Conservation (phyloP, 2,113 vertebrate genomes). For the Equus przewalskii region DNA sequence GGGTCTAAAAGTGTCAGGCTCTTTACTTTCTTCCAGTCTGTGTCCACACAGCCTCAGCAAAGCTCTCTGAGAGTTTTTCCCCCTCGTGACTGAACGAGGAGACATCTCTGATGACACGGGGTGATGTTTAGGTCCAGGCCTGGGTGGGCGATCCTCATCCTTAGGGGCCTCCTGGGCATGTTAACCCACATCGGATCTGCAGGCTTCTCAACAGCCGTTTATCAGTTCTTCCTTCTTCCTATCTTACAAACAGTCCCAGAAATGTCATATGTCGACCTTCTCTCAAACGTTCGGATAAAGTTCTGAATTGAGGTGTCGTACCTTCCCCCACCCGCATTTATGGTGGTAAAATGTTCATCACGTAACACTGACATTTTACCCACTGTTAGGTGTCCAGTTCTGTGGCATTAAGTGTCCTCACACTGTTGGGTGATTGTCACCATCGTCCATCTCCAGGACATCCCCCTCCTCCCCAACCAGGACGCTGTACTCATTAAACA, state of each 20-base stretch:
- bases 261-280: neutral
- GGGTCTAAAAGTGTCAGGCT: neutral
- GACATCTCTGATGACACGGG: neutral
- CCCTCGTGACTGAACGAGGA: neutral
- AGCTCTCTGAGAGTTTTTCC: neutral
- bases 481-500: neutral
- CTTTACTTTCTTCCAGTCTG: neutral
- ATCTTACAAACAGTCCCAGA: neutral
- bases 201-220: neutral
- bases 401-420: neutral
- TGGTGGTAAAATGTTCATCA: neutral
- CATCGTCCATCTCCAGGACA: neutral
- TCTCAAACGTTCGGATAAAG: neutral
- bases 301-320: neutral
- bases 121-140: neutral
- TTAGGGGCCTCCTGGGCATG: neutral
- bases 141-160: no score
- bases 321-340: neutral
- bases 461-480: no score
- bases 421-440: fast-evolving
- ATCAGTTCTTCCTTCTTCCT: neutral
- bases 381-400: neutral
- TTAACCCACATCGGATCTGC: neutral
- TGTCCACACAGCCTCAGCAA: neutral
- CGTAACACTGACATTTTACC: neutral